phyloP scores from a whole-genome alignment of 2,888 invertebrate species.

The Silvanus unidentatus region DNA sequence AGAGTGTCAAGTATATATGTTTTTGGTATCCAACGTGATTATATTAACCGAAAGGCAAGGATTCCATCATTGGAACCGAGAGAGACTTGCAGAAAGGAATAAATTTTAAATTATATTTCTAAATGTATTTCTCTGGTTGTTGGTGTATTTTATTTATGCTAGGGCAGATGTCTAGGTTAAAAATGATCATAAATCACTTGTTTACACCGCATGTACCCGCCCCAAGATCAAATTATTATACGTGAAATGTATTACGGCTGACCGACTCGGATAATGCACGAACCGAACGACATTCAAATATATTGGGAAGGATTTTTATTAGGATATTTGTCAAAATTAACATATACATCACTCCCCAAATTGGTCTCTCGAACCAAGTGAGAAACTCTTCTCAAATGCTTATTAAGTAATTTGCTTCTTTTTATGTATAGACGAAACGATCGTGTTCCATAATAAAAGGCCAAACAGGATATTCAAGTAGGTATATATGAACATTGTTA shows the following conservation, averaged over 20 bases:
- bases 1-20: slow-evolving; percentile 8
- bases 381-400: no score
- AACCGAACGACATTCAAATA: no score
- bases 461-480: no score
- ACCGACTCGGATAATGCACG: neutral
- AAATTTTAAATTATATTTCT: neutral
- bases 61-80: slow-evolving; percentile 9
- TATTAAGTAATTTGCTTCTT: no score
- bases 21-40: slow-evolving; percentile 8
- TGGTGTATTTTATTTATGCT: slow-evolving; percentile 5
- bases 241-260: slow-evolving; percentile 1
- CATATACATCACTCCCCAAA: no score
- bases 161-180: slow-evolving; percentile 9
- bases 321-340: no score
- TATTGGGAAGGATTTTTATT: no score
- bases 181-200: slow-evolving; percentile 8
- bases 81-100: slow-evolving; percentile 1
- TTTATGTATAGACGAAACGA: no score
- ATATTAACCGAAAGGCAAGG: slow-evolving; percentile 9
- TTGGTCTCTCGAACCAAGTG: no score
- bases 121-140: slow-evolving; percentile 5
- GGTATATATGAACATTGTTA: no score
- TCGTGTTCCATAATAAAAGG: no score
- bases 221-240: slow-evolving; percentile 4
- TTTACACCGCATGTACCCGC: slow-evolving; percentile 5